Conservation (phyloP, 1,140 invertebrate species). For the Cephus cinctus region DNA sequence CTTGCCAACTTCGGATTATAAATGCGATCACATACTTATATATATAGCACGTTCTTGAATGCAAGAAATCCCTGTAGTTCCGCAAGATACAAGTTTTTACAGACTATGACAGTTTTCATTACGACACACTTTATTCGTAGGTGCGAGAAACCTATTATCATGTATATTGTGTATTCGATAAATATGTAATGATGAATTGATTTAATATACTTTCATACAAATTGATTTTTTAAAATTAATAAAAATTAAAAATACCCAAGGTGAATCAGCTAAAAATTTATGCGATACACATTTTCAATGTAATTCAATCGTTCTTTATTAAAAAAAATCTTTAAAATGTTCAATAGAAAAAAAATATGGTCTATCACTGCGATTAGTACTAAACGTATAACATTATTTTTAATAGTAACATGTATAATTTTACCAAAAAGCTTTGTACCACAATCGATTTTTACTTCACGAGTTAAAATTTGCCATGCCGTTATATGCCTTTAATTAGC, state of each 20-base stretch:
- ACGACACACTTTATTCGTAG: background rate
- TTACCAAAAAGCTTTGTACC: background rate
- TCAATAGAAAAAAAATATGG: no score
- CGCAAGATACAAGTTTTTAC: slow-evolving; percentile 10
- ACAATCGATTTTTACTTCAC: background rate
- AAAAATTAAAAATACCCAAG: no score
- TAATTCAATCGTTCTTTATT: background rate
- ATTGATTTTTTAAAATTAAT: no score
- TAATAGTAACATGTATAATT: no score
- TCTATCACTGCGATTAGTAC: background rate
- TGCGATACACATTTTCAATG: background rate
- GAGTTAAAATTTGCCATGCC: slow-evolving; percentile 4
- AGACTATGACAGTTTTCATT: slow-evolving; percentile 16
- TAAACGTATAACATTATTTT: background rate
- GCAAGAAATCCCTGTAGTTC: slow-evolving; percentile 6
- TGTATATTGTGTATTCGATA: background rate
- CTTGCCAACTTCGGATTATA: background rate
- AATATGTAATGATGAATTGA: no score
- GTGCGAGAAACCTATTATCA: background rate
- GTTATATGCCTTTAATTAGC: no score
- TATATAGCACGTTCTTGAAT: slow-evolving; percentile 16
- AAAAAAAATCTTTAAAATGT: no score
- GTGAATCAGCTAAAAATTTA: background rate
- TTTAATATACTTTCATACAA: no score
- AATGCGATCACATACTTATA: slow-evolving; percentile 17